Percentiles rank a stretch among this genome's conserved stretches.
Conservation (phyloP, 2,113 vertebrate species). For the Zosterops borbonicus region DNA sequence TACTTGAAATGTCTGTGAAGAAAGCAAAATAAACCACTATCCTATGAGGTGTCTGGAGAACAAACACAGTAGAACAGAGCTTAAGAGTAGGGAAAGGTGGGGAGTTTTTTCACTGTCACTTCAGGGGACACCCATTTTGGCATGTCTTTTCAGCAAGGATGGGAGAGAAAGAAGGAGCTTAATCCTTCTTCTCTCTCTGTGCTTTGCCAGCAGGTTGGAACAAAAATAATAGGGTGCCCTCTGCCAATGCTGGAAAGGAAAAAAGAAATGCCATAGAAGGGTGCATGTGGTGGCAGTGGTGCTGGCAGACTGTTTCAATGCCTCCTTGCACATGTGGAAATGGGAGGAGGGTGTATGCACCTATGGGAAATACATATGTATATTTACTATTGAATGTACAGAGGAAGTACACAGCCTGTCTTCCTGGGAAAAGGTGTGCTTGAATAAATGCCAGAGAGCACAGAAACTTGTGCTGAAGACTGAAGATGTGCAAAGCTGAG, state of each 20-base stretch:
- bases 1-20: slow-evolving; percentile 80
- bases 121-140: slow-evolving; percentile 6
- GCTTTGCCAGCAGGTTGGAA: not conserved
- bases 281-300: not conserved
- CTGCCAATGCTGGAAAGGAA: not conserved
- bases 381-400: slow-evolving; percentile 70
- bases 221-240: not conserved
- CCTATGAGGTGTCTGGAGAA: slow-evolving; percentile 10
- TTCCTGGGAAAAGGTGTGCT: slow-evolving; percentile 42
- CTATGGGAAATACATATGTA: slow-evolving; percentile 58
- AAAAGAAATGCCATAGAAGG: not conserved
- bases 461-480: not conserved
- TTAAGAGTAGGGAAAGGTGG: not conserved
- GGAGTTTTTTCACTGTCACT: not conserved
- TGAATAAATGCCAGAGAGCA: slow-evolving; percentile 38
- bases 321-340: slow-evolving; percentile 68
- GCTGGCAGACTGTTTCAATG: slow-evolving; percentile 50
- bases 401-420: slow-evolving; percentile 44
- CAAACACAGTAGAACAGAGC: not conserved
- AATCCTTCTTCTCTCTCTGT: not conserved
- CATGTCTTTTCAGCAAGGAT: not conserved
- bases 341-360: slow-evolving; percentile 66
- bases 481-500: slow-evolving; percentile 24
- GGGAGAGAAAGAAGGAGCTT: not conserved
- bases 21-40: slow-evolving; percentile 78